phyloP scores from a whole-genome alignment of 92 coral and sea anemone genomes.

The Umimayanthus chanpuru region DNA sequence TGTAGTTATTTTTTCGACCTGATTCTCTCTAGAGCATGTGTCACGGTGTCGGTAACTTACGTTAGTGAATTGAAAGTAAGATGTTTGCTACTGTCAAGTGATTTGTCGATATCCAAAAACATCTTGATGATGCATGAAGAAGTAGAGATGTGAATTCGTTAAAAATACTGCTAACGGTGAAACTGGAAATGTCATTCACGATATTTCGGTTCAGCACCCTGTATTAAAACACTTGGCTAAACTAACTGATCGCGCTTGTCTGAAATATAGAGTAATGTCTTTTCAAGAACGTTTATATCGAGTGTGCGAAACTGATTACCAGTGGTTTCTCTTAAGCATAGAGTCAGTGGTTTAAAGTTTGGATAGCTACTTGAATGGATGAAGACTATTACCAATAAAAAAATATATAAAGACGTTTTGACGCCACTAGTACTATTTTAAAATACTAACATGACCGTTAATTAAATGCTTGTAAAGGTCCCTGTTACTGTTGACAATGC shows the following conservation, averaged over 20 bases:
- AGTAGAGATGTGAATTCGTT: not conserved
- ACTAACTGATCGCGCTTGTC: not conserved
- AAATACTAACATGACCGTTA: too few relatives aligned
- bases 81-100: not conserved
- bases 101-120: not conserved
- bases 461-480: not conserved
- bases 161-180: not conserved
- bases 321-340: too few relatives aligned
- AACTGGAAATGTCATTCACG: not conserved
- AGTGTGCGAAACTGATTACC: not conserved
- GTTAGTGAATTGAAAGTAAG: not conserved
- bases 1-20: not conserved
- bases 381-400: not conserved
- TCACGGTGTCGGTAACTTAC: not conserved
- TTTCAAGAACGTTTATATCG: not conserved
- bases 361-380: too few relatives aligned
- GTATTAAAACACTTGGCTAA: not conserved
- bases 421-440: not conserved
- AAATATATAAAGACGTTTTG: not conserved
- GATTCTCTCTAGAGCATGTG: not conserved
- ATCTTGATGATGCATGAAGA: slow-evolving; percentile 1
- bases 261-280: not conserved
- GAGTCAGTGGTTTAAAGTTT: too few relatives aligned
- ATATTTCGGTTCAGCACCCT: not conserved
- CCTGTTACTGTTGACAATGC: not conserved